Conservation (phyloP, 2,888 invertebrate genomes). For the Ametastegia equiseti region DNA sequence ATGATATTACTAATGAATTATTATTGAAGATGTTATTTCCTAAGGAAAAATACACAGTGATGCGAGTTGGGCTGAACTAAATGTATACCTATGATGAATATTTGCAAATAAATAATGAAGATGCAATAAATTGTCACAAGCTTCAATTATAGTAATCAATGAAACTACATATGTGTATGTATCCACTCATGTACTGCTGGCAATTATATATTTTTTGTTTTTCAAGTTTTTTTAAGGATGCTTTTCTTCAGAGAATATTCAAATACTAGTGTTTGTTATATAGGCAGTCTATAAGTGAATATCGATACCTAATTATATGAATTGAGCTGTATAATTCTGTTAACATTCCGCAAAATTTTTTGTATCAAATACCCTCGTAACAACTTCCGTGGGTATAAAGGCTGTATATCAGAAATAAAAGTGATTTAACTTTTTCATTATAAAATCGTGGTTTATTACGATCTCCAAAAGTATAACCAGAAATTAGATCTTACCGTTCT, state of each 20-base stretch:
- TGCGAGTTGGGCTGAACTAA: neutral
- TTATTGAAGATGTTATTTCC: neutral
- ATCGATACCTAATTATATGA: neutral
- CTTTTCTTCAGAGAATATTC: neutral
- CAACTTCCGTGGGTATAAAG: neutral
- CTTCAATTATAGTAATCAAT: neutral
- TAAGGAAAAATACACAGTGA: neutral
- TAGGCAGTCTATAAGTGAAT: conserved; percentile 23
- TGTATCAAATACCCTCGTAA: neutral
- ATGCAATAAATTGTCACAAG: neutral
- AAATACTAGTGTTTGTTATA: neutral
- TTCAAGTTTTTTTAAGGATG: neutral
- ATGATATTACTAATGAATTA: conserved; percentile 16
- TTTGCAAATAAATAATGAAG: neutral
- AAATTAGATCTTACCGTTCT: neutral
- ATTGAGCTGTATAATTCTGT: conserved; percentile 17
- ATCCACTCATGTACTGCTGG: conserved; percentile 23
- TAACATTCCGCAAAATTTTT: conserved; percentile 4
- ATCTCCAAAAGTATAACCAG: neutral
- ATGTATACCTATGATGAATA: neutral
- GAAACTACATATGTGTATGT: neutral
- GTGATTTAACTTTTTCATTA: conserved; percentile 31
- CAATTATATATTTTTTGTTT: neutral
- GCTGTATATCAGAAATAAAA: conserved; percentile 20
- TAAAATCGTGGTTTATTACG: neutral